Evolutionary conservation across 2,888 invertebrate species (phyloP), one percentile per base, ranked within the genome.

Genomic region (Candidula unifasciata): DNA sequence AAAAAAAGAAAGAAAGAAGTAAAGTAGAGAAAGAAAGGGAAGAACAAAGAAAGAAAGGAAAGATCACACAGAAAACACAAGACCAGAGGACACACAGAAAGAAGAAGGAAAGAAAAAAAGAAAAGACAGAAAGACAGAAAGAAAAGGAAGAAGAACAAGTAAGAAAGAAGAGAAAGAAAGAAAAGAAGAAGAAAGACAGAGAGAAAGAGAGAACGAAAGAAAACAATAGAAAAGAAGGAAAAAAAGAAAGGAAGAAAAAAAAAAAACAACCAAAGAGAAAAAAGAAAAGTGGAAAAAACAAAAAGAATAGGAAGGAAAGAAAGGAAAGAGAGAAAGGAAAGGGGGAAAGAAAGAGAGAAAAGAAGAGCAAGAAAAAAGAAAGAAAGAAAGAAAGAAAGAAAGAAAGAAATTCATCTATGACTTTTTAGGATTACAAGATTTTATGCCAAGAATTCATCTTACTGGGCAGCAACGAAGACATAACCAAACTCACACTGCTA

Each of bases 21-120:
- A n/a, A 68, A 78, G 79, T 16, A 78, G 52, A 21, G n/a, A 33
- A 35, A 52, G 30, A 24, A 80, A 44, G n/a, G 37, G 18, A 37
- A 68, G 30, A 30, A 52, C 5, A 57, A 21, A 30, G 44, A 30
- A 44, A 69, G n/a, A 68, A 80, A 27, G 69, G 30, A 27, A 44
- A 52, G 37, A 33, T 27, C n/a, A 44, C 37, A 44, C 13, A 54
- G 37, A 68, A 69, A 44, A 44, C 24, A 37, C n/a, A 80, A 44
- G 37, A 44, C 35, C n/a, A 69, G 69, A 69, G 30, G 52, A 52
- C 37, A 44, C 68, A 52, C 21, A 35, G 37, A 27, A 69, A 52
- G 54, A 21, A 69, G 52, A 81, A 52, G 54, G 16, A 71, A 27
- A 71, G 18, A n/a, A 30, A 71, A 27, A 52, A 30, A 54, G 30